phyloP scores from a whole-genome alignment of 2,888 invertebrate genomes.

The Yponomeuta malinellus region DNA sequence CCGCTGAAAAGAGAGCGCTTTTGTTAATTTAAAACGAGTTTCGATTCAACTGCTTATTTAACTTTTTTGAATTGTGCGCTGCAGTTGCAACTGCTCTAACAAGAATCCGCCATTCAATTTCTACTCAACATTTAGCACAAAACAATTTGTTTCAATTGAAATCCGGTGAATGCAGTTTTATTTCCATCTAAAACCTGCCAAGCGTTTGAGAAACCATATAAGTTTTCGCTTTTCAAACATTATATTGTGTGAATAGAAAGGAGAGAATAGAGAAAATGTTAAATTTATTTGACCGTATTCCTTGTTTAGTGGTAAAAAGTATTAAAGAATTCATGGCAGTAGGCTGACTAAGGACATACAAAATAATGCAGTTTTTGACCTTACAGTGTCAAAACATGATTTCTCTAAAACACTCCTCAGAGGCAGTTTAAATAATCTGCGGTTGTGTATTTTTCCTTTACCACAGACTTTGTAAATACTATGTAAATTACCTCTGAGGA shows the following conservation, averaged over 20 bases:
- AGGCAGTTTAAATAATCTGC: too few relatives aligned
- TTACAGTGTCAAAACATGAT: too few relatives aligned
- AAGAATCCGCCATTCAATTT: neutral
- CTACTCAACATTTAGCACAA: neutral
- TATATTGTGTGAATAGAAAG: neutral
- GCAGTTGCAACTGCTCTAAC: neutral
- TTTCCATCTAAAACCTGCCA: neutral
- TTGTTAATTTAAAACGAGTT: conserved; percentile 61
- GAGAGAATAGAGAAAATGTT: conserved; percentile 29
- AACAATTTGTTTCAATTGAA: neutral
- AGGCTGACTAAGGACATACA: neutral
- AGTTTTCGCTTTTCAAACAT: neutral
- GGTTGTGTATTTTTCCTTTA: too few relatives aligned
- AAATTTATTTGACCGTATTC: conserved; percentile 37
- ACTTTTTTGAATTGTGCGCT: conserved; percentile 5
- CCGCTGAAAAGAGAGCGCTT: conserved; percentile 42
- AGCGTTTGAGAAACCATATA: neutral
- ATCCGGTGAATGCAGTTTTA: neutral
- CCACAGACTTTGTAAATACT: too few relatives aligned
- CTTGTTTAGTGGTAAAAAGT: conserved; percentile 46
- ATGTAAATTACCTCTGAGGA: too few relatives aligned
- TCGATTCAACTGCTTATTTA: conserved; percentile 26
- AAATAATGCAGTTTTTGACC: too few relatives aligned
- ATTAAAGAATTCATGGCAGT: conserved; percentile 50
- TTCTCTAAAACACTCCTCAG: too few relatives aligned